Conservation (phyloP, 2,888 invertebrate genomes). For the Meiosimyza decipiens region DNA sequence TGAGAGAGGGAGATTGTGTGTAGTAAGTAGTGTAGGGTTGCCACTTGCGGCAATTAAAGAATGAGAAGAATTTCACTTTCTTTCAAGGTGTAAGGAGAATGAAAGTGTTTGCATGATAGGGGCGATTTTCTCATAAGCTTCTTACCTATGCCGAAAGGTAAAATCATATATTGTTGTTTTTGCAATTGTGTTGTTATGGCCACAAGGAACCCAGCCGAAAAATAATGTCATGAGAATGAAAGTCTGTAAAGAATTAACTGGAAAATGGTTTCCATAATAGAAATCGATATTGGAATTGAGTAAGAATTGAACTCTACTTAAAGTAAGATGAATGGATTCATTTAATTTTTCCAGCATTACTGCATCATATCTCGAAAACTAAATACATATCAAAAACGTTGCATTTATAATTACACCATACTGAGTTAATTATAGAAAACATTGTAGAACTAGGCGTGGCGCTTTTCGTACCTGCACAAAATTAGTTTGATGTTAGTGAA, state of each 20-base stretch:
- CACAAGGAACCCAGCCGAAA: constrained; percentile 20
- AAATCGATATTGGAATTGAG: no score
- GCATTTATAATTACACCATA: no score
- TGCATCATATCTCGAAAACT: no score
- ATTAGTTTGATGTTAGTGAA: no score
- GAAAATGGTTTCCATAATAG: neutral
- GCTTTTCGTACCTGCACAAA: no score
- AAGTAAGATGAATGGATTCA: no score
- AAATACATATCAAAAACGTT: no score
- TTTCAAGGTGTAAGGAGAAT: constrained; percentile 13
- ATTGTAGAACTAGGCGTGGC: no score
- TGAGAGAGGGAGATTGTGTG: neutral
- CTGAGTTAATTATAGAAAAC: no score
- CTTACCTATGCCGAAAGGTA: neutral
- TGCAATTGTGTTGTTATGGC: constrained; percentile 19
- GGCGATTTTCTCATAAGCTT: neutral
- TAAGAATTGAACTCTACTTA: no score
- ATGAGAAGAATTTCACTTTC: constrained; percentile 36
- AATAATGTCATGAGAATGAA: constrained; percentile 15
- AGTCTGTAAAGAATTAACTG: constrained; percentile 22
- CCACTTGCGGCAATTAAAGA: constrained; percentile 7
- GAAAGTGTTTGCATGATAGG: constrained; percentile 31
- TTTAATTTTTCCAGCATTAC: no score
- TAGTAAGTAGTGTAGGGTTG: neutral
- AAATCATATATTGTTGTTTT: neutral